A percentile compares a stretch with the other conserved stretches of the same genome.
These are phyloP conservation scores for Platerodrilus igneus DNA, from an alignment of 2,888 invertebrate species.

Conservation along the genomic window DNA sequence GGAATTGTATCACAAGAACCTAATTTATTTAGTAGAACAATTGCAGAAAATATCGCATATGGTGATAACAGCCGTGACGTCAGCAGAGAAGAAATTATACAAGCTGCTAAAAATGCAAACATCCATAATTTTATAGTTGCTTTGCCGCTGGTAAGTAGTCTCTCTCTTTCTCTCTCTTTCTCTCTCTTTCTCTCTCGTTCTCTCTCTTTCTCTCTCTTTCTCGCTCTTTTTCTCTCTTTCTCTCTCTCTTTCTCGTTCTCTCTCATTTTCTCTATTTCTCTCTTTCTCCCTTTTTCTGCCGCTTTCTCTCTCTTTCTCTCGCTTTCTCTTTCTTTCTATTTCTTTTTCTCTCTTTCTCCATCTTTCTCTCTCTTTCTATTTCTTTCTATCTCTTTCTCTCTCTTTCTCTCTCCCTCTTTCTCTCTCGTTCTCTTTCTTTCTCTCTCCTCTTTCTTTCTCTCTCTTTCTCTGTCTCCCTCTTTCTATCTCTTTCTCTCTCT, in stretches of 20 bases:
- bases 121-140: conserved; percentile 79
- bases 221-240: not conserved
- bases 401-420: not conserved
- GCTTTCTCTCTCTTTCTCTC: not conserved
- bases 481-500: not conserved
- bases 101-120: conserved; percentile 77
- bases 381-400: not conserved
- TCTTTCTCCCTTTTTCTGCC: not conserved
- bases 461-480: not conserved
- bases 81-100: conserved; percentile 67
- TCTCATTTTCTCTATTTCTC: not conserved
- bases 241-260: conserved; percentile 2
- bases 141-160: conserved; percentile 63
- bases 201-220: not conserved
- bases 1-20: conserved; percentile 93
- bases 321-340: not conserved
- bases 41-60: conserved; percentile 88
- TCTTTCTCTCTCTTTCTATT: not conserved
- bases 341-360: not conserved
- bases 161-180: not conserved
- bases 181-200: not conserved
- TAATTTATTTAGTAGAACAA: conserved; percentile 80
- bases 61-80: conserved; percentile 72
- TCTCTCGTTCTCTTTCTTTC: not conserved
- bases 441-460: not conserved